A percentile compares a stretch with the other conserved stretches of the same genome.
These are phyloP conservation scores for Temnothorax unifasciatus DNA, from an alignment of 2,888 invertebrate genomes.

Conservation along the genomic window DNA sequence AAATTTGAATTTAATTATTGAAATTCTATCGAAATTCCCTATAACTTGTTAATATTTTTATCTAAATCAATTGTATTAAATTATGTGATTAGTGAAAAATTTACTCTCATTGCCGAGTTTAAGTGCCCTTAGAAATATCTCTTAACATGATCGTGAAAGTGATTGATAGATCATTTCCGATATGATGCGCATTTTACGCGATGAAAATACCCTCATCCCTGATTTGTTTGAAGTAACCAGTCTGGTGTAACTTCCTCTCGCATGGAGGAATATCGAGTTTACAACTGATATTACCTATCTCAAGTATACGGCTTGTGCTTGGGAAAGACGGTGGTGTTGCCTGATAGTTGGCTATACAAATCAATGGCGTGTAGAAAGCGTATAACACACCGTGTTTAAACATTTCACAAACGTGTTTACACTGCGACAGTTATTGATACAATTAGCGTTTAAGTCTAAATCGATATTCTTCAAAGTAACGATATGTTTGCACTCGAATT, in stretches of 20 bases:
- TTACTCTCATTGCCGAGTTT: neutral
- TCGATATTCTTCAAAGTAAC: neutral
- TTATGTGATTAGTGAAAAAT: neutral
- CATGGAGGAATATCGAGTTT: conserved; percentile 24
- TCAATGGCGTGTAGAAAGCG: conserved; percentile 13
- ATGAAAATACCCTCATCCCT: neutral
- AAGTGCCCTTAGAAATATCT: neutral
- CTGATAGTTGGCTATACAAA: neutral
- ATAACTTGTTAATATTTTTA: conserved; percentile 5
- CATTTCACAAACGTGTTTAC: neutral
- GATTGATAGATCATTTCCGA: neutral
- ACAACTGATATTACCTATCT: conserved; percentile 32
- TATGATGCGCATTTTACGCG: neutral
- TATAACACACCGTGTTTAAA: neutral
- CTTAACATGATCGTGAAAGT: conserved; percentile 2
- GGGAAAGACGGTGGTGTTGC: neutral
- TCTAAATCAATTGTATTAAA: conserved; percentile 1
- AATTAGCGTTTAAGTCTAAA: neutral
- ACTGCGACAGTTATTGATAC: neutral
- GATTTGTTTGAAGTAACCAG: conserved; percentile 32
- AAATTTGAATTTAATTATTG: conserved; percentile 13
- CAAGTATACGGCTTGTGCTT: conserved; percentile 22
- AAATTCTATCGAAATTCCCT: neutral
- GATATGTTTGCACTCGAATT: neutral
- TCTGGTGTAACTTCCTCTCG: conserved; percentile 24